Base-by-base conservation (phyloP, 2,888 invertebrate genomes). In the Ditylenchus weischeri region DNA sequence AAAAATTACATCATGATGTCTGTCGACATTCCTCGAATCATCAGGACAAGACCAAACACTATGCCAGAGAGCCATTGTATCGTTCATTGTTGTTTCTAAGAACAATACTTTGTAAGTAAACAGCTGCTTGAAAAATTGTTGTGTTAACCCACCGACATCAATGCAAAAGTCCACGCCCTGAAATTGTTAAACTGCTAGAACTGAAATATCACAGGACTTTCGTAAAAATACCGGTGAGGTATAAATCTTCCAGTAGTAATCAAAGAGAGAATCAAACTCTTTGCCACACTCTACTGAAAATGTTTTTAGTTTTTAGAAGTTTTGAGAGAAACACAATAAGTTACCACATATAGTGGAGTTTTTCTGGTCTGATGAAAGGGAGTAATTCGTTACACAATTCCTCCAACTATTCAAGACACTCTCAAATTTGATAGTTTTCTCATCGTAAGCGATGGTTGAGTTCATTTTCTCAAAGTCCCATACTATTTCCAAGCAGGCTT, bases 31-130 rank as follows among this genome's bases (percentile, higher is more conserved):
- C 23, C 69, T 65, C 57, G 66, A 50, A 36, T 73, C 75, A 50
- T 79, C 79, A 0, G 75, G 72, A 64, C 81, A 81, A 35, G 73
- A 60, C 78, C 79, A 78, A 0, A 80, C 78, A 64, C 76, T 72
- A 63, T 78, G 78, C 81, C 81, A 81, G 36, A 82, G 61, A 66
- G 76, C 79, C 63, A 78, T 76, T 19, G 81, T 81, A 66, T 81
- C 81, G 64, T 81, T 81, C 81, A 81, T 81, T 72, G 75, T 48
- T 38, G 71, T 19, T 23, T 19, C 57, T 15, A 60, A 51, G 3
- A 60, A 15, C 8, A 18, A 10, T 29, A 10, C 13, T 54, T 54
- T 2, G 11, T 29, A 3, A 15, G 11, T 54, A 29, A 54, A 29
- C 10, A 54, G 2, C 54, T 54, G 18, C 8, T 29, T 7, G 29